These are phyloP conservation scores for Saxidomus purpurata DNA, from an alignment of 1,140 invertebrate species.

Conservation along the genomic window DNA sequence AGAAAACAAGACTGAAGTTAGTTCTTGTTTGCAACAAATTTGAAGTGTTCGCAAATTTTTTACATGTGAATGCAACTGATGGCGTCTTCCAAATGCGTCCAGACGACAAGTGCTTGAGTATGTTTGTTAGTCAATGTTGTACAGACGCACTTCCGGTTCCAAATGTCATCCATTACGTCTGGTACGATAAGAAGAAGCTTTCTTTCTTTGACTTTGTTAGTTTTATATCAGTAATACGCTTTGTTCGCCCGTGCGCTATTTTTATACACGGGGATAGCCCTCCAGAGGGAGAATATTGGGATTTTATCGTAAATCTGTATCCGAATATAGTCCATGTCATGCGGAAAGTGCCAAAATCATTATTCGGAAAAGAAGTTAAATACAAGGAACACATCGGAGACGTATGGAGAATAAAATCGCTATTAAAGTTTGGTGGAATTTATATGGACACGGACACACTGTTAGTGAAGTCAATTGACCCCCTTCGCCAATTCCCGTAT, in stretches of 20 bases:
- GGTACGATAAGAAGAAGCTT: neutral
- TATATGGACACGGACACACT: constrained; percentile 2
- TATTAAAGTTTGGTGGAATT: constrained; percentile 1
- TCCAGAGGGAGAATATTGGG: constrained; percentile 39
- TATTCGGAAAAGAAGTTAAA: constrained; percentile 23
- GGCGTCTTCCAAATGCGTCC: neutral
- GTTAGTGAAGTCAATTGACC: neutral
- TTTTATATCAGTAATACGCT: constrained; percentile 21
- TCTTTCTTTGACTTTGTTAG: neutral
- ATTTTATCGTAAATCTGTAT: neutral
- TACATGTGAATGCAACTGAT: neutral
- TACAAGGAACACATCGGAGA: constrained; percentile 25
- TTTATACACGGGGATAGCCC: constrained; percentile 28
- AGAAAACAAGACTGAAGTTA: neutral
- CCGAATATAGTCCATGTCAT: constrained; percentile 45
- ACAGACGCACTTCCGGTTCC: constrained; percentile 19
- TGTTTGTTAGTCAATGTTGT: constrained; percentile 20
- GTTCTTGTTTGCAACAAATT: neutral
- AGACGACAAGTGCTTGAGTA: neutral
- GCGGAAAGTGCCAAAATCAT: neutral
- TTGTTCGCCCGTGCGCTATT: constrained; percentile 31
- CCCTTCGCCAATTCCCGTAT: neutral
- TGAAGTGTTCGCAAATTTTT: neutral
- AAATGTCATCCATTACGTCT: constrained; percentile 54
- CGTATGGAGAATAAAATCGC: constrained; percentile 28